These are phyloP conservation scores for Drosophila bocqueti DNA, from an alignment of 1,140 invertebrate species.

Conservation along the genomic window DNA sequence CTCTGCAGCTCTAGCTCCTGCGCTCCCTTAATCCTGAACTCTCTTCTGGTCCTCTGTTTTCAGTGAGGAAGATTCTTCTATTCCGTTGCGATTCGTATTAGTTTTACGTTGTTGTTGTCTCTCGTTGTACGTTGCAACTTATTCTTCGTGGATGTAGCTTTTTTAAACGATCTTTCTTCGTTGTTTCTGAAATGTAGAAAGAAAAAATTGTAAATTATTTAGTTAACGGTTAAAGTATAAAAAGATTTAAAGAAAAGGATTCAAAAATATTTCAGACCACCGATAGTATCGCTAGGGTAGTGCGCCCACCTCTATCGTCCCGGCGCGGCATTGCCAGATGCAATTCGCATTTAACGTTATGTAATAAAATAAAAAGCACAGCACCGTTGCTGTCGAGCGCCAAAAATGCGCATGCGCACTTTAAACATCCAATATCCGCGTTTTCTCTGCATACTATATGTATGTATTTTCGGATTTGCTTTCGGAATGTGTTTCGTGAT, in stretches of 20 bases:
- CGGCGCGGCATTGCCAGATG: conserved; percentile 56
- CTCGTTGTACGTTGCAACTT: conserved; percentile 62
- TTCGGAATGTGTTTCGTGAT: conserved; percentile 54
- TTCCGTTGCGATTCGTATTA: conserved; percentile 22
- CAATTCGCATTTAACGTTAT: conserved; percentile 41
- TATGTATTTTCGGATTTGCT: conserved; percentile 46
- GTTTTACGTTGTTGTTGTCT: conserved; percentile 42
- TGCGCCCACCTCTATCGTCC: conserved; percentile 19
- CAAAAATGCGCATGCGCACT: conserved; percentile 64
- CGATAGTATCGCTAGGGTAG: neutral
- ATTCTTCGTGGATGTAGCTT: conserved; percentile 27
- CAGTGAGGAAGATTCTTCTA: neutral
- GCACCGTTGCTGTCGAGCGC: conserved; percentile 27
- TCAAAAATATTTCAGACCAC: neutral
- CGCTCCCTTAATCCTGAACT: conserved; percentile 2
- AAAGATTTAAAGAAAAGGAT: neutral
- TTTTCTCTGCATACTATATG: conserved; percentile 14
- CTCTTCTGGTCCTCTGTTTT: neutral
- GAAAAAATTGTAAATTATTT: neutral
- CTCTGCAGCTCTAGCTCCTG: conserved; percentile 18
- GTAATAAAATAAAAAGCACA: conserved; percentile 55
- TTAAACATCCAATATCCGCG: conserved; percentile 42
- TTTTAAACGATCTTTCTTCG: conserved; percentile 30
- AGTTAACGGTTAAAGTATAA: neutral
- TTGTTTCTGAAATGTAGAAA: conserved; percentile 15